A percentile compares a stretch with the other conserved stretches of the same genome.
These are phyloP conservation scores for Trissonchulus latispiculum DNA, from an alignment of 2,888 invertebrate species.

Conservation along the genomic window DNA sequence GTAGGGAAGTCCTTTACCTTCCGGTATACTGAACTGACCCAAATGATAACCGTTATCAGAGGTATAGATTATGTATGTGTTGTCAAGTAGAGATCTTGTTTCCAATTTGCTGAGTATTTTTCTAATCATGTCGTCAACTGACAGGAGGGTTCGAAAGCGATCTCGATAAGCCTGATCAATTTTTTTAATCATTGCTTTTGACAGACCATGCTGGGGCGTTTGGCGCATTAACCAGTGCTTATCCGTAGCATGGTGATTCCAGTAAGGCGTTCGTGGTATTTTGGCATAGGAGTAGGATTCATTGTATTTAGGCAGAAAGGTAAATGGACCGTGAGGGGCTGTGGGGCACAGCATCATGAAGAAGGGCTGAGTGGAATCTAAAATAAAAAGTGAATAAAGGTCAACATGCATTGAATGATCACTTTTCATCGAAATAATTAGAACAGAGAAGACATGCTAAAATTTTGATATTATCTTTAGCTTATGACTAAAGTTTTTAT, in stretches of 20 bases:
- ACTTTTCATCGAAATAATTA: no score
- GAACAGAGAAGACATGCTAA: no score
- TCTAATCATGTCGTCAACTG: neutral
- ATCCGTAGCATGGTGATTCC: constrained; percentile 46
- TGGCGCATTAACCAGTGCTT: constrained; percentile 75
- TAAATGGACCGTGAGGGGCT: constrained; percentile 75
- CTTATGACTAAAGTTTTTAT: no score
- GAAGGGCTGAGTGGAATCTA: no score
- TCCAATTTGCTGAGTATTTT: neutral
- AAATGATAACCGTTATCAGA: constrained; percentile 86
- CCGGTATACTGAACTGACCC: constrained; percentile 77
- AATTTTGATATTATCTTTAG: no score
- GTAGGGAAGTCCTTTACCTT: constrained; percentile 80
- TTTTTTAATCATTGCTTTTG: no score
- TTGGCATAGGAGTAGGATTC: constrained; percentile 55
- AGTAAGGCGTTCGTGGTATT: constrained; percentile 58
- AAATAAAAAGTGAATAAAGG: no score
- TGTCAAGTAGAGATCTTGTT: neutral
- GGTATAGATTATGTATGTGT: neutral
- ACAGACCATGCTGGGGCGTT: no score
- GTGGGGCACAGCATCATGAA: constrained; percentile 77
- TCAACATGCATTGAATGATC: no score
- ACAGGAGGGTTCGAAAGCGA: neutral
- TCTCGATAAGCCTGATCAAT: no score
- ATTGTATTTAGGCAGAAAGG: constrained; percentile 63